Percentiles rank a stretch among this genome's conserved stretches.
Conservation (phyloP, 2,113 vertebrate genomes). For the Athene cunicularia region DNA sequence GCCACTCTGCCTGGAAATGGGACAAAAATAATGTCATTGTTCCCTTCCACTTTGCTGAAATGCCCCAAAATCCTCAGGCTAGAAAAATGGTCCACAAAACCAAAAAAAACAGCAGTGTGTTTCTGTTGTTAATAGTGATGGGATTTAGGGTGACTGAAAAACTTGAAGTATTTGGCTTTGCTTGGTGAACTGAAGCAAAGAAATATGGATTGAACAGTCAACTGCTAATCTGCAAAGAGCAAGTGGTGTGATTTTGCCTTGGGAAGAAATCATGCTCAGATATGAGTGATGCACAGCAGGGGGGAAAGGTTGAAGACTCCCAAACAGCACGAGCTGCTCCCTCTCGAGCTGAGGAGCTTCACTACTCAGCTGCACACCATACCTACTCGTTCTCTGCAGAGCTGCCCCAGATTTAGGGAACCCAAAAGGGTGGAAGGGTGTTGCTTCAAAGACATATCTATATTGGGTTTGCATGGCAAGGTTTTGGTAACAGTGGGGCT, state of each 20-base stretch:
- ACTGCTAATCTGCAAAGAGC: not conserved
- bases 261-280: not conserved
- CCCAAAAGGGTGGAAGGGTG: not conserved
- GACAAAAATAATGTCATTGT: not conserved
- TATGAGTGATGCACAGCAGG: not conserved
- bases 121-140: not conserved
- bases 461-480: no score
- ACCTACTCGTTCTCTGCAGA: not conserved
- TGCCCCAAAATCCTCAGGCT: not conserved
- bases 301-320: not conserved
- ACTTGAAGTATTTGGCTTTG: not conserved
- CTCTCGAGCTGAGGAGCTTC: accelerated
- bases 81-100: not conserved
- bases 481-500: no score
- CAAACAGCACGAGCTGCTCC: accelerated
- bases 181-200: not conserved
- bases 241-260: not conserved
- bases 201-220: not conserved
- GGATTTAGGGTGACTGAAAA: not conserved
- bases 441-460: not conserved
- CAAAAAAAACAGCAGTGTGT: not conserved
- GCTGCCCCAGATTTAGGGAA: not conserved
- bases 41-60: not conserved
- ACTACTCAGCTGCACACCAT: not conserved
- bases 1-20: slow-evolving; percentile 6